phyloP scores from a whole-genome alignment of 2,888 invertebrate species.

The Oscheius myriophilus region DNA sequence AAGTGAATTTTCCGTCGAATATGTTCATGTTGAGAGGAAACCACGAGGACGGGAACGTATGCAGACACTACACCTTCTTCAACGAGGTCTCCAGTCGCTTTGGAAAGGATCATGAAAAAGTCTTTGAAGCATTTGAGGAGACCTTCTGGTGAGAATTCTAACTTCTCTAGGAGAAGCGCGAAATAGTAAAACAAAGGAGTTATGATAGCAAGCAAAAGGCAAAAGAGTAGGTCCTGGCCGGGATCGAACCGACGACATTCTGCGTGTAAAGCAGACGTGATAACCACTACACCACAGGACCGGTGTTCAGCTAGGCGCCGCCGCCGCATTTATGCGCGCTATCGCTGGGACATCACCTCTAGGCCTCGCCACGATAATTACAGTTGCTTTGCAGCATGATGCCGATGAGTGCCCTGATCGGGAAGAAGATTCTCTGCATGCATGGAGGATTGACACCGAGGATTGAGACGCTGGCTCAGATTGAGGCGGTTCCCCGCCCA shows the following conservation, averaged over 20 bases:
- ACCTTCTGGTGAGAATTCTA: neutral
- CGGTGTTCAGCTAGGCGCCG: neutral
- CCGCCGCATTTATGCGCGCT: too few species aligned
- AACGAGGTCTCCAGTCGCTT: constrained; percentile 5
- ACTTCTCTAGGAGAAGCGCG: neutral
- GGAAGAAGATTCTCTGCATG: constrained; percentile 97
- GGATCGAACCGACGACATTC: constrained; percentile 59
- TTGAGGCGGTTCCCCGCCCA: constrained; percentile 4
- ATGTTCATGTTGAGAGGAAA: constrained; percentile 55
- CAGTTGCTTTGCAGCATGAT: neutral
- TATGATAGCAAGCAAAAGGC: too few species aligned
- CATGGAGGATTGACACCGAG: constrained; percentile 94
- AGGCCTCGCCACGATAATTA: constrained; percentile 97
- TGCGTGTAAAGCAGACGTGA: constrained; percentile 60
- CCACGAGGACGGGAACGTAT: constrained; percentile 52
- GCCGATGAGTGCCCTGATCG: constrained; percentile 95
- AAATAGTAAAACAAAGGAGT: neutral
- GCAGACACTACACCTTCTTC: constrained; percentile 34
- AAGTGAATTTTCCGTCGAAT: constrained; percentile 46
- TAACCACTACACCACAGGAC: constrained; percentile 58
- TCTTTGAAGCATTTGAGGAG: constrained; percentile 10
- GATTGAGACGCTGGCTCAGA: constrained; percentile 5
- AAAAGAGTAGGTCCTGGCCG: constrained; percentile 46
- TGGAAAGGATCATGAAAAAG: neutral
- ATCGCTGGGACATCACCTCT: constrained; percentile 99